These are phyloP conservation scores for Microtus pennsylvanicus DNA, from an alignment of 2,113 vertebrate species.

Conservation along the genomic window DNA sequence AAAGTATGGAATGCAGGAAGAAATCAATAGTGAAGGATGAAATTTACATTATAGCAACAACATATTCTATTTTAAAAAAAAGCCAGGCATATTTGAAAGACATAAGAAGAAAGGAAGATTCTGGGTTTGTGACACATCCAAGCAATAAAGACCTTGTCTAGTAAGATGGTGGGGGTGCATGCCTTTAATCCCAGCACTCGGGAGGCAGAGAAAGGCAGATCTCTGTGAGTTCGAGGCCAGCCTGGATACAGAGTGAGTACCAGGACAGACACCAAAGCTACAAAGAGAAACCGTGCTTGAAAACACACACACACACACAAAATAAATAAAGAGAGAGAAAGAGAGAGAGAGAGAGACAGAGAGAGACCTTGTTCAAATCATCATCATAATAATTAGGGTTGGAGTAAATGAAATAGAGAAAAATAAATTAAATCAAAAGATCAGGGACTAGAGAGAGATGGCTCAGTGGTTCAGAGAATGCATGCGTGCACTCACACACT, in stretches of 20 bases:
- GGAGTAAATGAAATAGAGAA: background rate
- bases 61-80: background rate
- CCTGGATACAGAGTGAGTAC: too few species aligned
- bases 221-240: too few species aligned
- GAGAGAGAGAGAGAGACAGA: too few species aligned
- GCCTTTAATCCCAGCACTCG: too few species aligned
- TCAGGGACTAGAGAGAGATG: background rate
- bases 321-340: too few species aligned
- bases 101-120: background rate
- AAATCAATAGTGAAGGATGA: background rate
- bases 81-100: background rate
- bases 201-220: too few species aligned
- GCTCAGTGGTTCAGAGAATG: background rate
- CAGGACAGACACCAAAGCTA: too few species aligned
- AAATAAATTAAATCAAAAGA: background rate
- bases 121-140: background rate
- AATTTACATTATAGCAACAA: background rate
- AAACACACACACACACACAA: too few species aligned
- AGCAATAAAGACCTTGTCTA: background rate
- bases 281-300: too few species aligned
- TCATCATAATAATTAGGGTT: background rate
- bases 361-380: background rate
- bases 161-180: too few species aligned
- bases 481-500: too few species aligned
- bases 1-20: background rate